Conservation (phyloP, 2,113 vertebrate species). For the Thalassarche chlororhynchos region DNA sequence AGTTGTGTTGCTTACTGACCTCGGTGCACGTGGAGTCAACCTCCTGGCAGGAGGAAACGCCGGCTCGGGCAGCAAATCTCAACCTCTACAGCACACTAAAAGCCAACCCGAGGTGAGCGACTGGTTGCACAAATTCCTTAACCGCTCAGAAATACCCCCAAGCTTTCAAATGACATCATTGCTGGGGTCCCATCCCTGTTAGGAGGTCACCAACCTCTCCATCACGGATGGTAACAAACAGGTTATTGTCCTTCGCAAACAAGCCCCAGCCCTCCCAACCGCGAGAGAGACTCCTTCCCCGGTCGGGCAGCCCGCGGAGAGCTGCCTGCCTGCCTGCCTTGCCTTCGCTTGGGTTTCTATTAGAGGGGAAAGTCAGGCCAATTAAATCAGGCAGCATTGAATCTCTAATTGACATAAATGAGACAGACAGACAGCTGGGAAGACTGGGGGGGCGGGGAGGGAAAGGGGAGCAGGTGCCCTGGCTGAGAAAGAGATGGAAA, state of each 20-base stretch:
- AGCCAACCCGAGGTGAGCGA: accelerated
- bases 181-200: not conserved
- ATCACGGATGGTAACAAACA: not conserved
- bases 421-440: conserved; percentile 77
- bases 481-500: conserved; percentile 61
- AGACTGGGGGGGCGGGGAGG: conserved; percentile 21
- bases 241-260: conserved; percentile 42
- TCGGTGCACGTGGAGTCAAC: not conserved
- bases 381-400: conserved; percentile 75
- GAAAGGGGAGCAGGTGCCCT: conserved; percentile 69
- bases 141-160: not conserved
- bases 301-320: not conserved
- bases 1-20: not conserved
- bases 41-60: not conserved
- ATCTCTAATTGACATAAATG: conserved; percentile 80
- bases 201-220: conserved; percentile 5
- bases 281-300: not conserved
- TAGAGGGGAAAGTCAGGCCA: conserved; percentile 69
- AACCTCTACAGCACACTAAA: not conserved
- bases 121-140: not conserved
- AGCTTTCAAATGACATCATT: not conserved
- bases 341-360: conserved; percentile 13
- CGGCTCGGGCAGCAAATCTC: not conserved
- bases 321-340: not conserved
- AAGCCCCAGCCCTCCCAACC: not conserved